Percentiles rank a stretch among this genome's conserved stretches.
Evolutionary conservation across 2,113 vertebrate species (phyloP).

Genomic region (Stigmatopora nigra): DNA sequence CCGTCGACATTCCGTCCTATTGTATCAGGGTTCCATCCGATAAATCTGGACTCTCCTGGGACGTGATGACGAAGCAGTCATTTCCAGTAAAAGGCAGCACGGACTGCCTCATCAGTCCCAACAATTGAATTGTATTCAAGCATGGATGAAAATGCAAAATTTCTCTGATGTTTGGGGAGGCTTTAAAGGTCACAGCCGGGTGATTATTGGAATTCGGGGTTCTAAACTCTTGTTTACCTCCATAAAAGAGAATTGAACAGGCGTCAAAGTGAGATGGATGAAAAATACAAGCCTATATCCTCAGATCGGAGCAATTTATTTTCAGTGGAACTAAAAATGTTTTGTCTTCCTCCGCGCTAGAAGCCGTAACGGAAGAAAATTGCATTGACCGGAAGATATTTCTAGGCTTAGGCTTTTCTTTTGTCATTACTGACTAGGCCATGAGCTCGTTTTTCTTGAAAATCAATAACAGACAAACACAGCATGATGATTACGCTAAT

Average conservation of each 20-base stretch:
- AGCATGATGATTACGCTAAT: background rate
- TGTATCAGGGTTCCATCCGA: constrained; percentile 21
- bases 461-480: background rate
- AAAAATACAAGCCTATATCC: constrained; percentile 11
- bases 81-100: constrained; percentile 47
- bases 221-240: constrained; percentile 23
- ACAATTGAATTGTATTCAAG: constrained; percentile 32
- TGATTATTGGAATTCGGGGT: constrained; percentile 18
- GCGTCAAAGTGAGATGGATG: constrained; percentile 4
- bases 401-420: background rate
- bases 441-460: constrained; percentile 3
- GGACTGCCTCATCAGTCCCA: constrained; percentile 35
- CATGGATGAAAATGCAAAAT: constrained; percentile 38
- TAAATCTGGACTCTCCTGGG: constrained; percentile 24
- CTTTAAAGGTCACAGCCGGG: constrained; percentile 47
- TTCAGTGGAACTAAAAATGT: constrained; percentile 1
- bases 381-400: background rate
- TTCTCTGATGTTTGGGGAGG: constrained; percentile 25
- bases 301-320: constrained; percentile 3
- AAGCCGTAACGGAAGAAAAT: background rate
- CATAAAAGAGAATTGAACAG: constrained; percentile 3
- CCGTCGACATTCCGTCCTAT: constrained; percentile 30
- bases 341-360: background rate
- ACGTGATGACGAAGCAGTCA: constrained; percentile 26
- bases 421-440: background rate